Evolutionary conservation across 2,797 vertebrate genomes (phyloP).

Genomic region (Macropodus opercularis): DNA sequence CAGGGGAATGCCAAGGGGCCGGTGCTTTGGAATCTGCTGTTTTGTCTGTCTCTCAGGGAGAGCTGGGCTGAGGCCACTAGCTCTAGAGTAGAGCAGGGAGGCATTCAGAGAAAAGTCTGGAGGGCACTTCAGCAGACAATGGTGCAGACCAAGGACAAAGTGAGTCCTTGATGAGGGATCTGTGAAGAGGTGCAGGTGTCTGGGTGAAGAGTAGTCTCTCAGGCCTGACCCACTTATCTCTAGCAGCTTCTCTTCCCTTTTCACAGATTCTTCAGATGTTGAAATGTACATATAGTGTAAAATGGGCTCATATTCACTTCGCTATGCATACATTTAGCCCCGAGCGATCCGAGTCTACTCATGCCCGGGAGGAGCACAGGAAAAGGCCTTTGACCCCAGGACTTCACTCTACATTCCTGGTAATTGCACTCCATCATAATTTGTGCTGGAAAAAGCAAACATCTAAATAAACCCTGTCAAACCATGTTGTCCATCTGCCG

Average conservation of each 20-base stretch:
- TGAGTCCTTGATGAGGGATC: constrained; percentile 87
- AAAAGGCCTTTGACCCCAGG: constrained; percentile 78
- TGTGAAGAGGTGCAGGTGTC: constrained; percentile 83
- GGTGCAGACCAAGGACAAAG: constrained; percentile 82
- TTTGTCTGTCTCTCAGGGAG: constrained; percentile 83
- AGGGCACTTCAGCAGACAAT: constrained; percentile 87
- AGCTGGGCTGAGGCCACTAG: constrained; percentile 84
- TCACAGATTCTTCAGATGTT: constrained; percentile 17
- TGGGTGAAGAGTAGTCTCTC: constrained; percentile 76
- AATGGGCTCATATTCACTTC: constrained; percentile 23
- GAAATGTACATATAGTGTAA: constrained; percentile 24
- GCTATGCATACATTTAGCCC: constrained; percentile 23
- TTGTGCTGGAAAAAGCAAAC: constrained; percentile 77
- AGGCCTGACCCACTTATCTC: constrained; percentile 69
- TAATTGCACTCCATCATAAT: constrained; percentile 79
- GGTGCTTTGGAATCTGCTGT: constrained; percentile 82
- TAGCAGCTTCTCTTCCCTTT: constrained; percentile 46
- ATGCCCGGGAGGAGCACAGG: constrained; percentile 74
- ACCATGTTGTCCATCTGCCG: constrained; percentile 75
- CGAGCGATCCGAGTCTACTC: constrained; percentile 47
- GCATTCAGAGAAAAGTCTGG: constrained; percentile 77
- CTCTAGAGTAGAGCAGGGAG: constrained; percentile 80
- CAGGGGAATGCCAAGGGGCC: constrained; percentile 86
- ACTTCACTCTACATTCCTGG: constrained; percentile 70
- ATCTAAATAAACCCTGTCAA: constrained; percentile 82